Conservation (phyloP, 2,888 invertebrate species). For the Drosophila mimetica region DNA sequence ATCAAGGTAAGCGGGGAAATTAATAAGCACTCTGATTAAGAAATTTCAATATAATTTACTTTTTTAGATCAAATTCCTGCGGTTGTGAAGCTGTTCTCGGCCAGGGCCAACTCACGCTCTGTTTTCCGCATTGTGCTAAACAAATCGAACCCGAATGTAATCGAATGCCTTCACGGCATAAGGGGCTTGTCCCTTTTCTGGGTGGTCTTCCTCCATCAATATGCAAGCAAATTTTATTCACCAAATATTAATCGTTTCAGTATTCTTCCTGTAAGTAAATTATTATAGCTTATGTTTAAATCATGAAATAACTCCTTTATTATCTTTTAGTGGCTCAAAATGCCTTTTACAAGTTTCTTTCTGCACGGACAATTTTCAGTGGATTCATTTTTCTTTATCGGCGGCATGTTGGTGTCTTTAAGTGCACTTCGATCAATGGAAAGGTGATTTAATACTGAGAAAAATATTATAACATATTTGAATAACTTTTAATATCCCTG, state of each 20-base stretch:
- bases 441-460: neutral
- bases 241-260: constrained; percentile 9
- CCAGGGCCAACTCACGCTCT: constrained; percentile 55
- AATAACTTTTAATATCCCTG: neutral
- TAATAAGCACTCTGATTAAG: no score
- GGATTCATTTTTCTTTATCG: constrained; percentile 25
- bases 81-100: constrained; percentile 61
- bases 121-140: constrained; percentile 50
- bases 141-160: constrained; percentile 48
- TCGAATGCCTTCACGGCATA: constrained; percentile 84
- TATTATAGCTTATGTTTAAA: neutral
- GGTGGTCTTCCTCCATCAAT: constrained; percentile 82
- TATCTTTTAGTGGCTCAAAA: constrained; percentile 10
- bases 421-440: constrained; percentile 16
- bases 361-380: constrained; percentile 16
- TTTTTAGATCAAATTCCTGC: constrained; percentile 31
- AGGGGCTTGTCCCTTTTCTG: constrained; percentile 84
- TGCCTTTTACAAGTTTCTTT: constrained; percentile 11
- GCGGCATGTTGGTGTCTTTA: constrained; percentile 12
- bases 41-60: no score
- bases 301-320: neutral
- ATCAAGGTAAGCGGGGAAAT: constrained; percentile 38
- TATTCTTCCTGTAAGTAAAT: neutral
- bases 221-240: neutral
- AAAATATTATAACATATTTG: constrained; percentile 8